phyloP scores from a whole-genome alignment of 2,797 vertebrate species.

The Cryptoblepharus egeriae region DNA sequence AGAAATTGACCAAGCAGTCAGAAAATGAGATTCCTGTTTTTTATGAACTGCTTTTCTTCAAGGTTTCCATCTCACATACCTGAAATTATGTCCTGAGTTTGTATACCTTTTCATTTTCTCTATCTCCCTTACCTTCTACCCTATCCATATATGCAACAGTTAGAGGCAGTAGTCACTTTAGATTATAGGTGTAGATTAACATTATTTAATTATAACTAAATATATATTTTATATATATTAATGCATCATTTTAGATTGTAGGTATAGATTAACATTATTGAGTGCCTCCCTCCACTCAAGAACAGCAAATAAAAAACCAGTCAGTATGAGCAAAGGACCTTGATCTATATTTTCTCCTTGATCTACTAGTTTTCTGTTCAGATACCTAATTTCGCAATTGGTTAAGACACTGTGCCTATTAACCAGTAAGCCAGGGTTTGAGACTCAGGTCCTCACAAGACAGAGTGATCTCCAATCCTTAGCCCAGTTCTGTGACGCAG shows the following conservation, averaged over 20 bases:
- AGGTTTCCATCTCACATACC: neutral
- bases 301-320: neutral
- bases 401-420: too few species aligned
- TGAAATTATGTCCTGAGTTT: neutral
- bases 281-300: neutral
- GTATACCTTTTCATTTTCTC: neutral
- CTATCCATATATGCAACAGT: neutral
- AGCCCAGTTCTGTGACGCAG: too few species aligned
- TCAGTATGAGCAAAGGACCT: neutral
- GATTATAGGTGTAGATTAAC: too few species aligned
- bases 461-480: too few species aligned
- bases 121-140: neutral
- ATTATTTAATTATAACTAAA: too few species aligned
- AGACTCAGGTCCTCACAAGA: too few species aligned
- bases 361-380: neutral
- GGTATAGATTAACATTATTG: neutral
- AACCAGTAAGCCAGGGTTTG: too few species aligned
- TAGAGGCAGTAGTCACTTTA: neutral
- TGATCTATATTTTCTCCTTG: neutral
- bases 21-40: neutral
- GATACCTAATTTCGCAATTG: too few species aligned
- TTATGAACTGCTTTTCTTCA: too few species aligned
- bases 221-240: too few species aligned
- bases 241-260: neutral
- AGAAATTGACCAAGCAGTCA: neutral